A percentile compares a stretch with the other conserved stretches of the same genome.
These are phyloP conservation scores for Botrylloides violaceus DNA, from an alignment of 23 tunicate species.

Conservation along the genomic window DNA sequence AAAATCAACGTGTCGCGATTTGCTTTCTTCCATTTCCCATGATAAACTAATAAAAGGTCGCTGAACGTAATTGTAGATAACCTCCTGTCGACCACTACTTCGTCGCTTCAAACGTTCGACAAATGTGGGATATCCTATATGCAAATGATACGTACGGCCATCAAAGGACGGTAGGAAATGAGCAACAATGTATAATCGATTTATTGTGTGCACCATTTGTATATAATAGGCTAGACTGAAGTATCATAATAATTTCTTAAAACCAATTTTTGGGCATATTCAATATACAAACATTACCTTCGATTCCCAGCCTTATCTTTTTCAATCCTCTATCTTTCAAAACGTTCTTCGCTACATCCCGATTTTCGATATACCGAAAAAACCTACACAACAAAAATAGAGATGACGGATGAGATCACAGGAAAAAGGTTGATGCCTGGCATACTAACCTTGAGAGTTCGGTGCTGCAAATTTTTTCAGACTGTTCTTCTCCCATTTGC, in stretches of 20 bases:
- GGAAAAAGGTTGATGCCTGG: no score
- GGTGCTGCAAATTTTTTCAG: slow-evolving; percentile 61
- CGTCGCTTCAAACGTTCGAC: slow-evolving; percentile 88
- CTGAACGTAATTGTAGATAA: slow-evolving; percentile 93
- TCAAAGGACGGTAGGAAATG: no score
- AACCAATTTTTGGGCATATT: no score
- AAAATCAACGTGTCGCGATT: slow-evolving; percentile 97
- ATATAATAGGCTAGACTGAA: no score
- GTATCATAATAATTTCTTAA: no score
- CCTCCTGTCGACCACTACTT: slow-evolving; percentile 83
- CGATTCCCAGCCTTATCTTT: slow-evolving; percentile 92
- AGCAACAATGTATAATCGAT: no score
- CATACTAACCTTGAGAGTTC: slow-evolving; percentile 18
- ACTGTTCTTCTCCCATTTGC: slow-evolving; percentile 90
- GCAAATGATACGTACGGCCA: no score
- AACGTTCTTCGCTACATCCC: slow-evolving; percentile 92
- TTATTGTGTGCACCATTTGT: no score
- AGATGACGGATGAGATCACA: no score
- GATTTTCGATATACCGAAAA: slow-evolving; percentile 86
- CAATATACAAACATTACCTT: no score
- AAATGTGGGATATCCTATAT: slow-evolving; percentile 83
- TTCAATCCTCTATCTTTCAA: slow-evolving; percentile 84
- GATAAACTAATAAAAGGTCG: slow-evolving; percentile 86
- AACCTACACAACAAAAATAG: slow-evolving; percentile 42
- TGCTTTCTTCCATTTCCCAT: slow-evolving; percentile 98